Conservation (phyloP, 2,797 vertebrate genomes). For the Tauraco hartlaubi region DNA sequence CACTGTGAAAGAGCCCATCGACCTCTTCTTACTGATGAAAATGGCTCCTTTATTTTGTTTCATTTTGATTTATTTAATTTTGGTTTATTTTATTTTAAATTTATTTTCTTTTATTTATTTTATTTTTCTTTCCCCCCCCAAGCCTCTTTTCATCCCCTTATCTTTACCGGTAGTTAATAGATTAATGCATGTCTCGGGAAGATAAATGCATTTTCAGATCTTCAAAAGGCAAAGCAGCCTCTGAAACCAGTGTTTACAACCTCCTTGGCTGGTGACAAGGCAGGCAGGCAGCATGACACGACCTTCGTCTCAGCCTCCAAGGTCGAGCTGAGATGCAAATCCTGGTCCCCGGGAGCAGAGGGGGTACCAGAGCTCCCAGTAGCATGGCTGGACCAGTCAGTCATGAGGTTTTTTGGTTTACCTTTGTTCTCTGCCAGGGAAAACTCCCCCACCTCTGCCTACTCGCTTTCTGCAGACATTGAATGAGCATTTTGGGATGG, state of each 20-base stretch:
- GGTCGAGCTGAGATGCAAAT: not conserved
- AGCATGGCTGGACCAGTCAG: not conserved
- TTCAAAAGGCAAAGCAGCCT: conserved; percentile 50
- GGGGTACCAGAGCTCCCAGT: not conserved
- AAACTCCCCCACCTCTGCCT: not conserved
- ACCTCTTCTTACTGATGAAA: not conserved
- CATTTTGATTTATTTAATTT: not conserved
- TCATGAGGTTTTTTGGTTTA: rapidly evolving
- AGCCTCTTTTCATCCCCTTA: conserved; percentile 43
- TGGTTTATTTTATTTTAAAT: not conserved
- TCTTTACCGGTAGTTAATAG: conserved; percentile 32
- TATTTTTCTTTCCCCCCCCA: not conserved
- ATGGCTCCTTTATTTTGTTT: not conserved
- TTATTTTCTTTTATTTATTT: not conserved
- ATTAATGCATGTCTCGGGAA: conserved; percentile 48
- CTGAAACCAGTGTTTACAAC: conserved; percentile 33
- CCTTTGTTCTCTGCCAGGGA: not conserved
- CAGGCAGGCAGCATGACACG: not conserved
- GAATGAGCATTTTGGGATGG: not conserved
- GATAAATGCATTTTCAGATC: conserved; percentile 65
- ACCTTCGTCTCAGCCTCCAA: not conserved
- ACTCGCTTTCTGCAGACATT: not conserved
- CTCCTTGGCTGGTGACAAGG: not conserved
- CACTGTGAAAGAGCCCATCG: not conserved
- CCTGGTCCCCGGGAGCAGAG: not conserved